These are phyloP conservation scores for Tringa solitaria DNA, from an alignment of 2,113 vertebrate species.

Conservation along the genomic window DNA sequence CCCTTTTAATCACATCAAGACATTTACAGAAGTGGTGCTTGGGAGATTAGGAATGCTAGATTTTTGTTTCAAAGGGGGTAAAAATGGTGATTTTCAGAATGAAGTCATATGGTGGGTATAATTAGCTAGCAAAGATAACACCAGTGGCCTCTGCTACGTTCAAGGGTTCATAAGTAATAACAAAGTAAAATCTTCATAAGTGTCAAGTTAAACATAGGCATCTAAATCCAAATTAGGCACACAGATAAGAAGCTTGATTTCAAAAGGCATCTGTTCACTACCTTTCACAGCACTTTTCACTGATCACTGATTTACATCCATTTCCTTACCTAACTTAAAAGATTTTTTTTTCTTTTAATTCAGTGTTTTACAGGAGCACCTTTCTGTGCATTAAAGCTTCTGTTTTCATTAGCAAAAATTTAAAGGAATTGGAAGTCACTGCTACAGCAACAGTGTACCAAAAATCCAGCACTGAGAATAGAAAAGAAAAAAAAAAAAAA, in stretches of 20 bases:
- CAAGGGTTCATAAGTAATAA: background rate
- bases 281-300: background rate
- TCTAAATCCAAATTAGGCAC: background rate
- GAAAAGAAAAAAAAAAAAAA: background rate
- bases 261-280: background rate
- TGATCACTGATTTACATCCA: background rate
- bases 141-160: background rate
- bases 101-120: background rate
- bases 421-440: background rate
- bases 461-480: background rate
- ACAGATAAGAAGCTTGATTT: background rate
- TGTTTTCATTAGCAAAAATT: background rate
- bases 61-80: background rate
- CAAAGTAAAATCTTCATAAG: background rate
- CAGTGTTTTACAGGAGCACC: background rate
- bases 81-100: background rate
- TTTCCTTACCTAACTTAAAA: background rate
- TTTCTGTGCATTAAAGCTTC: background rate
- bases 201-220: background rate
- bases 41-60: background rate
- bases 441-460: background rate
- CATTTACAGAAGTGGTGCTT: background rate
- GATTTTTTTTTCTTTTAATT: background rate
- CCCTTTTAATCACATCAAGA: background rate
- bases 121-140: background rate